Conservation (phyloP, 1,140 invertebrate species). For the Drosophila mayri region DNA sequence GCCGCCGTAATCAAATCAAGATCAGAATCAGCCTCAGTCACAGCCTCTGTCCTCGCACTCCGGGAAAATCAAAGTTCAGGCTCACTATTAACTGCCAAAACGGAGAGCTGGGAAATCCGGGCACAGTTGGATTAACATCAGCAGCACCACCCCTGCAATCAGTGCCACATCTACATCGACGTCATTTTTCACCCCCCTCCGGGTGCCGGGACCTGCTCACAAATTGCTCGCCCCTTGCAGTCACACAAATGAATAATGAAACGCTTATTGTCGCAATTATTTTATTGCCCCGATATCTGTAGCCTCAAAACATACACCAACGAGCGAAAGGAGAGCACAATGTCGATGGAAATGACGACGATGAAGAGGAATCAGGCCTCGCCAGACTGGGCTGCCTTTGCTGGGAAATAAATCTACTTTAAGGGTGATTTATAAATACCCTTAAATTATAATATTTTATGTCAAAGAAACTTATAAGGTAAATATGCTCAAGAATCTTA, state of each 20-base stretch:
- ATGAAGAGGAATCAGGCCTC: slow-evolving; percentile 29
- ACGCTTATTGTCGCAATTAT: slow-evolving; percentile 83
- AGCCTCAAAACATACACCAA: slow-evolving; percentile 79
- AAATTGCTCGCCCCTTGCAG: slow-evolving; percentile 80
- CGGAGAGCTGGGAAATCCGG: slow-evolving; percentile 56
- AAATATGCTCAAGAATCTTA: no score
- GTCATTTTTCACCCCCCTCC: neutral
- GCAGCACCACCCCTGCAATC: slow-evolving; percentile 72
- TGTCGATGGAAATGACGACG: slow-evolving; percentile 30
- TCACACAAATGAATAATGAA: slow-evolving; percentile 83
- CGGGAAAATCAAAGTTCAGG: slow-evolving; percentile 65
- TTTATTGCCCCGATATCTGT: slow-evolving; percentile 82
- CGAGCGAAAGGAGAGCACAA: slow-evolving; percentile 24
- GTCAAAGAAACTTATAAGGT: no score
- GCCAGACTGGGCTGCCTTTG: neutral
- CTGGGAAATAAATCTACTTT: neutral
- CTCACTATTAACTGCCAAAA: slow-evolving; percentile 78
- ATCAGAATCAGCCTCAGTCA: slow-evolving; percentile 59
- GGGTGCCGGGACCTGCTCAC: slow-evolving; percentile 61
- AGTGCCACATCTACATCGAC: slow-evolving; percentile 32
- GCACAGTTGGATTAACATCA: slow-evolving; percentile 79
- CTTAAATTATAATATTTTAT: neutral
- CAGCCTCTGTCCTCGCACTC: neutral
- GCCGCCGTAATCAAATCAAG: slow-evolving; percentile 79
- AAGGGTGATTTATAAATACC: slow-evolving; percentile 2